Conservation (phyloP, 2,113 vertebrate genomes). For the Haemorhous mexicanus region DNA sequence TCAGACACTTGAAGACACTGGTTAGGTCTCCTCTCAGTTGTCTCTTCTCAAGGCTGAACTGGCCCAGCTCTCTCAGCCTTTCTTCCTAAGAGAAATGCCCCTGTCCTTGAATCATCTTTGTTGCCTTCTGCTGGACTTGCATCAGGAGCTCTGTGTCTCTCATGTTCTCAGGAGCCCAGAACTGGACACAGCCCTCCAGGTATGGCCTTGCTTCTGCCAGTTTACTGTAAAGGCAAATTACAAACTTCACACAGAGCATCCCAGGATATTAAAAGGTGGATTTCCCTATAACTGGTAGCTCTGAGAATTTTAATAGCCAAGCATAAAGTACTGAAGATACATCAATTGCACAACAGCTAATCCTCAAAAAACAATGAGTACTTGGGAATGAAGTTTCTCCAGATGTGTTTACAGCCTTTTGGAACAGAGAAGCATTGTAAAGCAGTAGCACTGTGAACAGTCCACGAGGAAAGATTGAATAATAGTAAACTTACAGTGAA, state of each 20-base stretch:
- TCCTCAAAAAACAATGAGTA: background rate
- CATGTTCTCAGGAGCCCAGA: background rate
- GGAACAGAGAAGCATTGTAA: background rate
- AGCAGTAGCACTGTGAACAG: background rate
- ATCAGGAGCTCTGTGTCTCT: background rate
- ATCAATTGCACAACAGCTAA: background rate
- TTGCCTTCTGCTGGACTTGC: background rate
- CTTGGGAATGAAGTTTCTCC: background rate
- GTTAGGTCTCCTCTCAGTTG: background rate
- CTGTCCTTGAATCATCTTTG: background rate
- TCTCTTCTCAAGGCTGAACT: background rate
- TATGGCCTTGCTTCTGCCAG: background rate
- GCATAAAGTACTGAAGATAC: background rate
- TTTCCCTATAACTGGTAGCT: background rate
- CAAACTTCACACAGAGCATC: background rate
- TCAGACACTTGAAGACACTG: background rate
- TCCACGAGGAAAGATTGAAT: background rate
- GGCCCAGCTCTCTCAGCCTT: background rate
- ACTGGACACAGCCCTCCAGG: background rate
- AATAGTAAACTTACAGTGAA: background rate
- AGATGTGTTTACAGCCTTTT: background rate
- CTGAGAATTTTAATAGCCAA: background rate
- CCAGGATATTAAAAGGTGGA: background rate
- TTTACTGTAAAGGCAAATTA: background rate
- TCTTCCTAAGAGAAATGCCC: background rate